Evolutionary conservation across 2,113 vertebrate species (phyloP).

Genomic region (Capreolus pygargus): DNA sequence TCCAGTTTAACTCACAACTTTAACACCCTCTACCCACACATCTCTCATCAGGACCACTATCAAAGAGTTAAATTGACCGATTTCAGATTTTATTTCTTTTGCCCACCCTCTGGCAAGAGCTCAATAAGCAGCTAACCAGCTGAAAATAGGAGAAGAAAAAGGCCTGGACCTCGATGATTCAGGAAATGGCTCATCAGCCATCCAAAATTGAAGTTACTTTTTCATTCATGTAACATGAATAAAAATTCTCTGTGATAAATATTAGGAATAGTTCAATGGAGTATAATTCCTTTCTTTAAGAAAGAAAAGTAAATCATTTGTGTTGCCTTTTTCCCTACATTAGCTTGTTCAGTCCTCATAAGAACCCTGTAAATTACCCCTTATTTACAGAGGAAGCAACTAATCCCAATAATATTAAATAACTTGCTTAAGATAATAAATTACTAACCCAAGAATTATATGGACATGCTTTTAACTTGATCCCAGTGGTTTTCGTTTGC

Average conservation of each 20-base stretch:
- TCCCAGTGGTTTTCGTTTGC: neutral
- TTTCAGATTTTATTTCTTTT: slow-evolving; percentile 58
- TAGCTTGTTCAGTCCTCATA: neutral
- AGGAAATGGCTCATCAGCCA: slow-evolving; percentile 54
- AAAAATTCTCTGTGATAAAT: neutral
- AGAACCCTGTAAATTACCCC: neutral
- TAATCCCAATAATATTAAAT: neutral
- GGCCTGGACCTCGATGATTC: neutral
- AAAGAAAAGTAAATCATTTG: neutral
- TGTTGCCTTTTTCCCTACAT: neutral
- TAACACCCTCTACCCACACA: neutral
- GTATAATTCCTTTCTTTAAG: neutral
- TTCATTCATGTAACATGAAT: slow-evolving; percentile 36
- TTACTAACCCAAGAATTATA: neutral
- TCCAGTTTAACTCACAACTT: slow-evolving; percentile 23
- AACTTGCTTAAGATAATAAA: neutral
- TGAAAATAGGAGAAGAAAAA: slow-evolving; percentile 31
- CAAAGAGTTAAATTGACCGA: slow-evolving; percentile 52
- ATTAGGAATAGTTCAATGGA: neutral
- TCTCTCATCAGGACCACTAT: slow-evolving; percentile 2
- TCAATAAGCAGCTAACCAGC: slow-evolving; percentile 61
- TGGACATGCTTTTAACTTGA: neutral
- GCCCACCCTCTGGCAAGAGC: slow-evolving; percentile 60
- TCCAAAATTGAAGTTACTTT: slow-evolving; percentile 50
- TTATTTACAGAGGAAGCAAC: slow-evolving; percentile 1